Conservation (phyloP, 2,797 vertebrate species). For the Sphenodon punctatus region DNA sequence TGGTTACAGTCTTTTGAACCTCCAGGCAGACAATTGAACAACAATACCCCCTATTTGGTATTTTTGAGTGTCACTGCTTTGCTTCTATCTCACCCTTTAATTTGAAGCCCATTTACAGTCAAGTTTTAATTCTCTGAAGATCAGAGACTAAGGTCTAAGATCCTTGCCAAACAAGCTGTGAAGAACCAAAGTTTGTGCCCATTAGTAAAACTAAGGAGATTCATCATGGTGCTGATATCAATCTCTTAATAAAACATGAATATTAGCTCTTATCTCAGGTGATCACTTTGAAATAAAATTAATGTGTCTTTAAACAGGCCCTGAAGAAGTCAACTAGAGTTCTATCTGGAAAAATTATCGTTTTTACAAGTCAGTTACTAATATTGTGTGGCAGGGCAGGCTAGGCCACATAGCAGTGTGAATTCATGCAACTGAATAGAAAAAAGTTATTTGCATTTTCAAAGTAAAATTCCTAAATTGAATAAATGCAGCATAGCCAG, state of each 20-base stretch:
- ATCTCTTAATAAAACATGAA: conserved; percentile 18
- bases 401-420: neutral
- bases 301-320: conserved; percentile 9
- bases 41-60: too few relatives aligned
- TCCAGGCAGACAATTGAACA: too few relatives aligned
- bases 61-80: too few relatives aligned
- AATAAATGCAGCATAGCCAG: too few relatives aligned
- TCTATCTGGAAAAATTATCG: neutral
- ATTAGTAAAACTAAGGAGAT: conserved; percentile 42
- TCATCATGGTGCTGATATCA: neutral
- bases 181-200: conserved; percentile 25
- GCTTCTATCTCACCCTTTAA: neutral
- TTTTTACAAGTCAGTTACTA: neutral
- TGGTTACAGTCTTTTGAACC: too few relatives aligned
- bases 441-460: too few relatives aligned
- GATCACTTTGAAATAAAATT: conserved; percentile 24
- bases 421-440: too few relatives aligned
- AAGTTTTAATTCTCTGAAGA: neutral
- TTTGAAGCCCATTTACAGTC: neutral
- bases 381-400: neutral
- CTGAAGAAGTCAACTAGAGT: neutral
- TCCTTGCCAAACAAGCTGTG: neutral
- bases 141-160: neutral
- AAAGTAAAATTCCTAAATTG: too few relatives aligned
- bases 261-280: neutral